phyloP scores from a whole-genome alignment of 2,797 vertebrate genomes.

The Poecilia velifera region DNA sequence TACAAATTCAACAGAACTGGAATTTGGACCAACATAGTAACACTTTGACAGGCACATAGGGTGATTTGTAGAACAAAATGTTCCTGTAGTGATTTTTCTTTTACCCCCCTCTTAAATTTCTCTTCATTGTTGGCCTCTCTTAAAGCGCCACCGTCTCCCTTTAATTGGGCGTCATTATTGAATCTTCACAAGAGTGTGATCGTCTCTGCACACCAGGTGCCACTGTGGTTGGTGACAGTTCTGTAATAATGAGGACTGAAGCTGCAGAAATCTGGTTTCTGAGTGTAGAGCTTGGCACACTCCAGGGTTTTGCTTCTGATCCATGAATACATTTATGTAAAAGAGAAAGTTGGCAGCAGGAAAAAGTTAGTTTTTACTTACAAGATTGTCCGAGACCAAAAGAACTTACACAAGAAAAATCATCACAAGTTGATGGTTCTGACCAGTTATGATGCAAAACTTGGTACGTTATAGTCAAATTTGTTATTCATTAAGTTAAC shows the following conservation, averaged over 20 bases:
- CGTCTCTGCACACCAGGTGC: constrained; percentile 25
- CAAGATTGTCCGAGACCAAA: not conserved
- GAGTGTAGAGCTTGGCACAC: not conserved
- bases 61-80: constrained; percentile 14
- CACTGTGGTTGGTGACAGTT: constrained; percentile 8
- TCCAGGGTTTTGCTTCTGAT: not conserved
- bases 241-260: constrained; percentile 22
- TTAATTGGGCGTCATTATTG: constrained; percentile 57
- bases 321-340: not conserved
- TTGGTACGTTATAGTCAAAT: not conserved
- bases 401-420: not conserved
- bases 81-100: not conserved
- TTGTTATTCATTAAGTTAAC: no score
- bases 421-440: not conserved
- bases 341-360: constrained; percentile 8
- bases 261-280: constrained; percentile 17
- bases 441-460: not conserved
- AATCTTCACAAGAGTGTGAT: constrained; percentile 18
- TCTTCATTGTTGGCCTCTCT: constrained; percentile 8
- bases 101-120: constrained; percentile 13
- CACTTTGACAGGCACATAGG: not conserved
- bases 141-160: constrained; percentile 28
- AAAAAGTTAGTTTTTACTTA: not conserved
- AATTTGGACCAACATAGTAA: not conserved
- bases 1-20: not conserved